Evolutionary conservation across 2,888 invertebrate species (phyloP), one percentile per base, ranked within the genome.

Genomic region (Hymenopus coronatus): DNA sequence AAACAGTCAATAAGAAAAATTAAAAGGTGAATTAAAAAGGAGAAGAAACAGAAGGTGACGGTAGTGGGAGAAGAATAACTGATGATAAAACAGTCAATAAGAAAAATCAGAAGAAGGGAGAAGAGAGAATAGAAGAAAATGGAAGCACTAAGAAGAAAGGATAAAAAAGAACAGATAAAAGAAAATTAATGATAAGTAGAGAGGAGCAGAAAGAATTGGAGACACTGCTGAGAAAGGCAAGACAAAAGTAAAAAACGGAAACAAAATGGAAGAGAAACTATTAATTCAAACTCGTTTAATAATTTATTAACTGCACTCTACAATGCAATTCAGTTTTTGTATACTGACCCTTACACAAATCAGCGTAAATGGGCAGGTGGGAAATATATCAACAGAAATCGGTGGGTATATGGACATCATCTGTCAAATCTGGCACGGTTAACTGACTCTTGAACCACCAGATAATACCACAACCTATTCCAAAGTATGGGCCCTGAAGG

Each of bases 211-310:
- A 82, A 89, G 90, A 88, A 89, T 90, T 90, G 89, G 89, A 90
- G 90, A 91, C 90, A 89, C 90, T 91, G 90, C 90, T 89, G 89
- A 91, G 90, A 90, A 90, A 90, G 86, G 91, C 89, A 88, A 88
- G 88, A 86, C 90, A 83, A 88, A 87, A 90, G 90, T 89, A 88
- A 91, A 91, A 90, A 91, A 91, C 90, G 91, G 8, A 83, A 28
- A 27, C 9, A 83, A 28, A 83, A 0, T 1, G 28, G 28, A 28
- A 83, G 88, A 83, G 9, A 83, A 40, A 54, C 1, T 30, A n/a
- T 30, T 30, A 30, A 30, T 30, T 30, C 30, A 2, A 3, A 4
- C 30, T 33, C 0, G 8, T 4, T 8, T 33, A 33, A 33, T 4
- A 33, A 4, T 33, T 33, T 33, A 33, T 33, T 33, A 33, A 8